Conservation (phyloP, 2,113 vertebrate species). For the Microtus pennsylvanicus region DNA sequence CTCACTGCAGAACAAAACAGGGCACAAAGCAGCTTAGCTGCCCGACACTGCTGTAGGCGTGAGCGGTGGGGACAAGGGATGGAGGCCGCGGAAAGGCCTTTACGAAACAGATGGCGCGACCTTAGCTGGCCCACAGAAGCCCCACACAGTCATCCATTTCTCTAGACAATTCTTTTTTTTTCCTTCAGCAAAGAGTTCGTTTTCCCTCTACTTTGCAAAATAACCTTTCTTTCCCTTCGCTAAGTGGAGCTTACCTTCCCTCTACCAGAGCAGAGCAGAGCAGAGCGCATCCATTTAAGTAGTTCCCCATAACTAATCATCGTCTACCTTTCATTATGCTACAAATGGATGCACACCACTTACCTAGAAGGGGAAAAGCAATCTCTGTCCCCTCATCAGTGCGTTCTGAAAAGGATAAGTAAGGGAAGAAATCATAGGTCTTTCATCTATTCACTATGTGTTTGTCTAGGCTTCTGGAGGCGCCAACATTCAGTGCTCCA, state of each 20-base stretch:
- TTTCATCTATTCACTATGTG: slow-evolving; percentile 65
- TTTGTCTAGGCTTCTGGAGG: slow-evolving; percentile 53
- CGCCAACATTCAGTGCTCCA: slow-evolving; percentile 49
- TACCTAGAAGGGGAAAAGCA: slow-evolving; percentile 76
- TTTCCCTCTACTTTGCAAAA: slow-evolving; percentile 50
- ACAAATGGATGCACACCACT: slow-evolving; percentile 77
- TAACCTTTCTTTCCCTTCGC: slow-evolving; percentile 42
- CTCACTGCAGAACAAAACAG: neutral
- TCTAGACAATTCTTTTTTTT: slow-evolving; percentile 27
- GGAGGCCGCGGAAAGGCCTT: neutral
- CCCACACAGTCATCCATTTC: slow-evolving; percentile 25
- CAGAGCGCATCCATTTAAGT: slow-evolving; percentile 35
- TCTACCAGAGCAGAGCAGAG: slow-evolving; percentile 62
- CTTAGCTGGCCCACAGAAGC: slow-evolving; percentile 3
- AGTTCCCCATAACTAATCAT: slow-evolving; percentile 47
- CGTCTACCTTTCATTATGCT: slow-evolving; percentile 53
- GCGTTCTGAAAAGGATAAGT: slow-evolving; percentile 80
- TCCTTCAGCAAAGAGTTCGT: neutral
- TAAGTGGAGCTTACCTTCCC: slow-evolving; percentile 68
- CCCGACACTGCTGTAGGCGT: neutral
- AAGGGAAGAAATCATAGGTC: slow-evolving; percentile 79
- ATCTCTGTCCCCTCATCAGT: slow-evolving; percentile 75
- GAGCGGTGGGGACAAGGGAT: neutral
- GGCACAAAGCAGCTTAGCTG: slow-evolving; percentile 16
- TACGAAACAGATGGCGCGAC: slow-evolving; percentile 39